Evolutionary conservation across 2,888 invertebrate species (phyloP).

Genomic region (Phaonia tiefii): DNA sequence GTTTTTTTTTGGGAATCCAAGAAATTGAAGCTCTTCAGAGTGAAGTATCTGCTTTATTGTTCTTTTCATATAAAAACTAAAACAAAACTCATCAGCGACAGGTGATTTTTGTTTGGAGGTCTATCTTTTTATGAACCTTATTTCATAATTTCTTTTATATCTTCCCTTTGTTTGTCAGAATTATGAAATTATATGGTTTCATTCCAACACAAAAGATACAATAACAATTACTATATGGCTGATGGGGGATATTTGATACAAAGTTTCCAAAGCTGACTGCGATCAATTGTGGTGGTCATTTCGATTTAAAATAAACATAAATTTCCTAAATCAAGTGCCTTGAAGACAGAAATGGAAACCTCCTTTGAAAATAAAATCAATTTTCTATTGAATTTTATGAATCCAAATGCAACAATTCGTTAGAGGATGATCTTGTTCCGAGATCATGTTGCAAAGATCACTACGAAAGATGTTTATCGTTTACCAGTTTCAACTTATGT

Average conservation of each 20-base stretch:
- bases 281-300: constrained; percentile 27
- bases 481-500: neutral
- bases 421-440: neutral
- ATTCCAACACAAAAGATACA: constrained; percentile 16
- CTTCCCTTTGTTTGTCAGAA: constrained; percentile 38
- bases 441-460: constrained; percentile 9
- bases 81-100: constrained; percentile 35
- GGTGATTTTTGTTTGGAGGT: constrained; percentile 45
- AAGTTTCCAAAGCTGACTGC: constrained; percentile 37
- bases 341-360: neutral
- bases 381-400: too few species aligned
- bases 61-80: constrained; percentile 25
- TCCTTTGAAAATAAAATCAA: too few species aligned
- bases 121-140: constrained; percentile 5
- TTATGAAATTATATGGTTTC: constrained; percentile 57
- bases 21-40: neutral
- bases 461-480: constrained; percentile 5
- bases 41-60: constrained; percentile 2
- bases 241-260: neutral
- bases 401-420: too few species aligned
- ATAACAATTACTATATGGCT: constrained; percentile 4
- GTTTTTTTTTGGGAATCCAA: neutral
- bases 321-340: constrained; percentile 29
- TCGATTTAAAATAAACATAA: constrained; percentile 29
- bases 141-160: constrained; percentile 40